Base-by-base conservation (phyloP, 2,113 vertebrate genomes). In the Acrocephalus kingi region DNA sequence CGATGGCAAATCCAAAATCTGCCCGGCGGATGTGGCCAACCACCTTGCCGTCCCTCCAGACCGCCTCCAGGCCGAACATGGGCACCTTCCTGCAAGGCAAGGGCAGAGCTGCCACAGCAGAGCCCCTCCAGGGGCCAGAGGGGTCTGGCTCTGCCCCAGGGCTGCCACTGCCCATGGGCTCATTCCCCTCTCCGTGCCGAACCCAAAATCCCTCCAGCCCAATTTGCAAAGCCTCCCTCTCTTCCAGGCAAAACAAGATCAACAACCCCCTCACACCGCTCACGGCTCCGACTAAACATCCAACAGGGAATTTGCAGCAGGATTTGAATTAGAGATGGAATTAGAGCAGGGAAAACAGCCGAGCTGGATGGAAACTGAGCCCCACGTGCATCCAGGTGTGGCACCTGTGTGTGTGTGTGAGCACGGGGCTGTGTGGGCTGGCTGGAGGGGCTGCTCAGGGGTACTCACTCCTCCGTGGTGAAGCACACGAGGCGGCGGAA, bases 61-160 rank as follows among this genome's bases (percentile, higher is more conserved):
- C 87, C 6, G 99, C 99, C 96, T 99, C 99, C 96, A 99, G 97
- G 43, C 99, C 99, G 0, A 99, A 99, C 98, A 99, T 98, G 1
- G 99, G 99, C 56, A 99, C 98, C 93, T 98, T 99, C 69, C 99
- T 99, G 97, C 22, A 6, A 10, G 52, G 66, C 7, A 4, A 84
- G 55, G 83, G 58, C 89, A 92, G 48, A 87, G 80, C 62, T 75
- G 66, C 33, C 7, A 0, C 31, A n/a, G 30, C 16, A 62, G 9
- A 56, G 27, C 48, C 61, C 25, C 56, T 6, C 21, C 35, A 7
- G 0, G 1, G n/a, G 25, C 13, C 10, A 54, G 2, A 22, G 31
- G 59, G 48, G 5, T 2, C 24, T 31, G 28, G 13, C 73, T 80
- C 21, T 68, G 49, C 64, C 72, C 66, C 6, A 0, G 46, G 15